Conservation (phyloP, 2,888 invertebrate genomes). For the Phortica magna region DNA sequence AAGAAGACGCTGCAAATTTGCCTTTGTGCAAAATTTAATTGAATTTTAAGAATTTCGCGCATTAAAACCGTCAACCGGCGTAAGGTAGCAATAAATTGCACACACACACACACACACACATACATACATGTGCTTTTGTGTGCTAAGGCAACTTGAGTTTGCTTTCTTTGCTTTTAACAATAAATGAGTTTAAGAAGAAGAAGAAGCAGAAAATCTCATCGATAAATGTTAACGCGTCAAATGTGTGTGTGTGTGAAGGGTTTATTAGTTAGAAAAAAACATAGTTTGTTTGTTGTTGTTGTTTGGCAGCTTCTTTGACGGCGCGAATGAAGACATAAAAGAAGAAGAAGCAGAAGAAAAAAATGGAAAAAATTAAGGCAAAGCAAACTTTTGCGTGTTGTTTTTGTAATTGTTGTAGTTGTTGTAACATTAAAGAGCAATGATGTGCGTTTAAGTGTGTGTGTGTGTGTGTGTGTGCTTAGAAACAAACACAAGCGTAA, state of each 20-base stretch:
- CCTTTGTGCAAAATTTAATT: background rate
- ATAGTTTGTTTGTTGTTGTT: background rate
- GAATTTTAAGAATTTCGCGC: background rate
- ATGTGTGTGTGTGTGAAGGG: conserved; percentile 38
- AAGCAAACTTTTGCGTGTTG: background rate
- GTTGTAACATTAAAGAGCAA: background rate
- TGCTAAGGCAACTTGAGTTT: background rate
- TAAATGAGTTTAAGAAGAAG: too few species aligned
- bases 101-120: conserved; percentile 39
- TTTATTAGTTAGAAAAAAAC: background rate
- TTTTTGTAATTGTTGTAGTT: background rate
- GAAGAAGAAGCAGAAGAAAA: conserved; percentile 17
- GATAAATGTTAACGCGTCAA: background rate
- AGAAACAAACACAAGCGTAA: too few species aligned
- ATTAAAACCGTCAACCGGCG: background rate
- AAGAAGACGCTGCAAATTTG: background rate
- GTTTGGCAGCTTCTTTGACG: too few species aligned
- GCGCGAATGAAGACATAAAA: too few species aligned
- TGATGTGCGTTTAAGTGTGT: background rate
- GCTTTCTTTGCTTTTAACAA: background rate
- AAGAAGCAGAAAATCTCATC: background rate
- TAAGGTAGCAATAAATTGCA: conserved; percentile 3
- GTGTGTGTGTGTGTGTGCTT: conserved; percentile 7
- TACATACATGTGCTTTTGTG: background rate
- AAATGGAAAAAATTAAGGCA: conserved; percentile 13